These are phyloP conservation scores for Stenoptilia bipunctidactyla DNA, from an alignment of 2,888 invertebrate genomes.

Conservation along the genomic window DNA sequence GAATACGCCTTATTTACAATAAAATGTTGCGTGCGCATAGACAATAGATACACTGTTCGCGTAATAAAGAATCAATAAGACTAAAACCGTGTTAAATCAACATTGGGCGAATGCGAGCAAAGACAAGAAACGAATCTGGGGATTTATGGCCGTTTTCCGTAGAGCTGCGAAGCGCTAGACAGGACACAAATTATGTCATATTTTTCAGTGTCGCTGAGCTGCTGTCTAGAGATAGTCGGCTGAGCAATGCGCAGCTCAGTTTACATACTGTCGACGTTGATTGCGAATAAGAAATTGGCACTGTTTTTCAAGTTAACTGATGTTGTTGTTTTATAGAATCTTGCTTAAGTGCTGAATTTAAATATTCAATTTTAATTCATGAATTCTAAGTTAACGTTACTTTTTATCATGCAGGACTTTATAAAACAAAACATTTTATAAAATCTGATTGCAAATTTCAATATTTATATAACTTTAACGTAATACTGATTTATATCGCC, in stretches of 20 bases:
- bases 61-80: constrained; percentile 70
- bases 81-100: constrained; percentile 71
- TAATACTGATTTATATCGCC: no score
- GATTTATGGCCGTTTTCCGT: constrained; percentile 51
- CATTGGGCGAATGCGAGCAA: constrained; percentile 64
- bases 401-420: no score
- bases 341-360: no score
- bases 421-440: no score
- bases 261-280: background rate
- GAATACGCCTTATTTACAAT: constrained; percentile 20
- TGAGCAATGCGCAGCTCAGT: background rate
- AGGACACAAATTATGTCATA: constrained; percentile 31
- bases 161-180: constrained; percentile 41
- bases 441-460: no score
- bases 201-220: constrained; percentile 36
- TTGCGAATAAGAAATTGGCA: constrained; percentile 2
- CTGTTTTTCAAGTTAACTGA: background rate
- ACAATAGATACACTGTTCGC: constrained; percentile 36
- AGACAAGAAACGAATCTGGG: constrained; percentile 67
- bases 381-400: no score
- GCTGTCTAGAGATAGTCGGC: background rate
- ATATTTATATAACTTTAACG: no score
- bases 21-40: constrained; percentile 50
- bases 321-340: background rate
- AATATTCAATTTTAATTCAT: no score